These are phyloP conservation scores for Tetrax tetrax DNA, from an alignment of 2,113 vertebrate genomes.

Conservation along the genomic window DNA sequence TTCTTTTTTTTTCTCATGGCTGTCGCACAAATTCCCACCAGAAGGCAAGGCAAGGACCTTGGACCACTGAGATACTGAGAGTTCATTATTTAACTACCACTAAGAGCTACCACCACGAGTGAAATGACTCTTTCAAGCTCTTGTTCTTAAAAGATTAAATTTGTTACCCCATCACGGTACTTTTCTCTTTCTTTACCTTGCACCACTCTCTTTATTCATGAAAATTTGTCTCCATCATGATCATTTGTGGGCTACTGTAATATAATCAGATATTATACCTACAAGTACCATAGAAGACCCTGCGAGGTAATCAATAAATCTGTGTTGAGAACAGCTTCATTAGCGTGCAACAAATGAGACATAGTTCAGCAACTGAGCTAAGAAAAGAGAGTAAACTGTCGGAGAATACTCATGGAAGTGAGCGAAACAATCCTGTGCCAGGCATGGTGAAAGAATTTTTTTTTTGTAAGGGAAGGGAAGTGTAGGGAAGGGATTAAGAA, in stretches of 20 bases:
- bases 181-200: neutral
- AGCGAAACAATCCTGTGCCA: neutral
- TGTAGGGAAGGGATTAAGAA: neutral
- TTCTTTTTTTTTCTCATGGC: neutral
- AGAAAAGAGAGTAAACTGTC: neutral
- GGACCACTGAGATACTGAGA: neutral
- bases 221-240: neutral
- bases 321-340: neutral
- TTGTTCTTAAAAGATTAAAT: neutral
- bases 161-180: neutral
- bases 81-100: neutral
- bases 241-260: neutral
- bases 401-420: neutral
- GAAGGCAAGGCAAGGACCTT: neutral
- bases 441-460: neutral
- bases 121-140: neutral
- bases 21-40: neutral
- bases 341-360: neutral
- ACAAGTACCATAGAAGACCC: neutral
- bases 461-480: neutral
- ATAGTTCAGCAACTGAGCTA: neutral
- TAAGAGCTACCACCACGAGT: neutral
- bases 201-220: neutral
- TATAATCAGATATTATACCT: neutral
- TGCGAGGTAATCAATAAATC: neutral